Conservation (phyloP, 2,113 vertebrate species). For the Athene noctua region DNA sequence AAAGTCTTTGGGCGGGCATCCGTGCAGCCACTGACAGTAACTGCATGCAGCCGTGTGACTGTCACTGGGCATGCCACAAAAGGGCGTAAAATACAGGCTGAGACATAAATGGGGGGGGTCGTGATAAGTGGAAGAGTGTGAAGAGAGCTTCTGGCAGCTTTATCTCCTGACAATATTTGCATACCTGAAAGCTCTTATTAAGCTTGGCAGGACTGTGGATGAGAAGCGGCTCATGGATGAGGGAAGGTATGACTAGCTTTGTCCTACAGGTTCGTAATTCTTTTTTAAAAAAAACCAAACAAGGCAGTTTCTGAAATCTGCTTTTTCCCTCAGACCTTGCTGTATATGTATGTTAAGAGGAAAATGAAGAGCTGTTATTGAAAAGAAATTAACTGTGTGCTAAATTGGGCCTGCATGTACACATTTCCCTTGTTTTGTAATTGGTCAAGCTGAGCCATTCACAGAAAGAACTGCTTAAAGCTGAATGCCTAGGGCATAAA, state of each 20-base stretch:
- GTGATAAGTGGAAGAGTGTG: not conserved
- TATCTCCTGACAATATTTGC: not conserved
- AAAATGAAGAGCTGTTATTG: not conserved
- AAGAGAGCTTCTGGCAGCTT: not conserved
- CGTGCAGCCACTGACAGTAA: accelerated
- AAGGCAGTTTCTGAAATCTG: not conserved
- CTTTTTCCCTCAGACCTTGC: not conserved
- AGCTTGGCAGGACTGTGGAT: not conserved
- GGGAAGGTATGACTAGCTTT: not conserved
- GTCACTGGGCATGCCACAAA: accelerated
- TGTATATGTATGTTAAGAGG: not conserved
- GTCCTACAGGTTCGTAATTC: not conserved
- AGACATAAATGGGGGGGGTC: not conserved
- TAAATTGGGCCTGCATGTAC: not conserved
- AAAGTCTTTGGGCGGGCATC: not conserved
- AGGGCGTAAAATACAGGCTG: not conserved
- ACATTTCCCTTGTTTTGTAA: not conserved
- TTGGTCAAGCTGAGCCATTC: not conserved
- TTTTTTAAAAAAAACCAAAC: not conserved
- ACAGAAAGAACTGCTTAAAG: not conserved
- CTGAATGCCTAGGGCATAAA: not conserved
- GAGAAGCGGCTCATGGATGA: not conserved
- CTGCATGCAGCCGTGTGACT: accelerated
- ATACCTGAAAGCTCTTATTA: not conserved
- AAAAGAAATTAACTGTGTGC: not conserved